These are phyloP conservation scores for Chiroxiphia lanceolata DNA, from an alignment of 2,797 vertebrate genomes.

Conservation along the genomic window DNA sequence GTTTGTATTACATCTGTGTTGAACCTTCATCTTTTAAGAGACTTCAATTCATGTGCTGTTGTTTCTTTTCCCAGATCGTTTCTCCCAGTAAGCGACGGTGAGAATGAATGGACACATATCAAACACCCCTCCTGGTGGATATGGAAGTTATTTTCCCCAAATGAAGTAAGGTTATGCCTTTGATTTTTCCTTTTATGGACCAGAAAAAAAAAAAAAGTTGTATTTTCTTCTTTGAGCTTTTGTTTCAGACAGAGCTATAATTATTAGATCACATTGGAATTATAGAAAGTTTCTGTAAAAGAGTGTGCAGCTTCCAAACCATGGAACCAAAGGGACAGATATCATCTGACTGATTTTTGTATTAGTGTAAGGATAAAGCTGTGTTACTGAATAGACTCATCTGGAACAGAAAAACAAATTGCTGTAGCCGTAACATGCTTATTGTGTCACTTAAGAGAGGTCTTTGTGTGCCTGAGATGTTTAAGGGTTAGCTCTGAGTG, in stretches of 20 bases:
- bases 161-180: conserved; percentile 72
- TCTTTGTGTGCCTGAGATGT: background rate
- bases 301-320: background rate
- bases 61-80: background rate
- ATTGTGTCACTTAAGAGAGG: background rate
- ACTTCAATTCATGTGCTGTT: background rate
- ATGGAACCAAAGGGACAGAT: background rate
- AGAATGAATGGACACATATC: conserved; percentile 80
- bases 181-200: background rate
- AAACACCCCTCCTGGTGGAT: conserved; percentile 66
- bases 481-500: background rate
- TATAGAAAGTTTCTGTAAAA: background rate
- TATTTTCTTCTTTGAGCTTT: background rate
- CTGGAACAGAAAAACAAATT: background rate
- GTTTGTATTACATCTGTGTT: background rate
- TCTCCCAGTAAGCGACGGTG: background rate
- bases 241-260: background rate
- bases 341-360: background rate
- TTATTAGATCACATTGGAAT: background rate
- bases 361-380: background rate
- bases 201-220: background rate
- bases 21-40: background rate
- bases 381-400: background rate
- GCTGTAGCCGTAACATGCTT: background rate
- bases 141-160: conserved; percentile 73